Percentiles rank a stretch among this genome's conserved stretches.
phyloP scores from a whole-genome alignment of 1,140 invertebrate species.

The Drosophila navojoa region DNA sequence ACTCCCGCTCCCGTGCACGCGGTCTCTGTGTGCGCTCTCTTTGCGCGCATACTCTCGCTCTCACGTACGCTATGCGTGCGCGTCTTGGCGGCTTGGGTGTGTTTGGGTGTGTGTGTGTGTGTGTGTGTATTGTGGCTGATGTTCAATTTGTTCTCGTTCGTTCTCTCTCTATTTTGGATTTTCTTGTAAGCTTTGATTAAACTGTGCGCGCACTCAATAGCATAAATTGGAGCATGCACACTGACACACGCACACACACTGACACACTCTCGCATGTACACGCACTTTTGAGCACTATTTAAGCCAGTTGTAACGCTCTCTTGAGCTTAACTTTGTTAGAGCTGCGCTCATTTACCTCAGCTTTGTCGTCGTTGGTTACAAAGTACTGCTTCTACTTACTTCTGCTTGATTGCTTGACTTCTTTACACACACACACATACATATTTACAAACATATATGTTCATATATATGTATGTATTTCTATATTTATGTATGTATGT shows the following conservation, averaged over 20 bases:
- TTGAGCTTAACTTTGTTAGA: slow-evolving; percentile 33
- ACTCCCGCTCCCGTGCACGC: not conserved
- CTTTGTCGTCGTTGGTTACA: slow-evolving; percentile 22
- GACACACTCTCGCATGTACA: not conserved
- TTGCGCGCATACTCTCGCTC: not conserved
- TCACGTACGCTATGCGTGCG: slow-evolving; percentile 12
- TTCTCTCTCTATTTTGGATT: not conserved
- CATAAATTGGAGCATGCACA: slow-evolving; percentile 63
- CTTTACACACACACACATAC: slow-evolving; percentile 27
- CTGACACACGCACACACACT: slow-evolving; percentile 35
- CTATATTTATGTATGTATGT: not conserved
- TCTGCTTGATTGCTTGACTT: slow-evolving; percentile 46
- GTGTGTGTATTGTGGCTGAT: slow-evolving; percentile 8
- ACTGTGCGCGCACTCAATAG: slow-evolving; percentile 50
- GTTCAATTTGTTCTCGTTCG: slow-evolving; percentile 2
- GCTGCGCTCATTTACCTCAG: slow-evolving; percentile 34
- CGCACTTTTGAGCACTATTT: not conserved
- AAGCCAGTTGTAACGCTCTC: slow-evolving; percentile 10
- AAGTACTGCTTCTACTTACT: slow-evolving; percentile 3
- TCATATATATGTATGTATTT: not conserved
- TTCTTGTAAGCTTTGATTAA: slow-evolving; percentile 64
- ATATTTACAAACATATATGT: slow-evolving; percentile 1
- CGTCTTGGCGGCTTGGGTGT: slow-evolving; percentile 1
- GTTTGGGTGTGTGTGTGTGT: no score
- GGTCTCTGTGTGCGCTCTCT: slow-evolving; percentile 11